Evolutionary conservation across 2,113 vertebrate species (phyloP), one percentile per base, ranked within the genome.

Genomic region (Hippocampus guttulatus): DNA sequence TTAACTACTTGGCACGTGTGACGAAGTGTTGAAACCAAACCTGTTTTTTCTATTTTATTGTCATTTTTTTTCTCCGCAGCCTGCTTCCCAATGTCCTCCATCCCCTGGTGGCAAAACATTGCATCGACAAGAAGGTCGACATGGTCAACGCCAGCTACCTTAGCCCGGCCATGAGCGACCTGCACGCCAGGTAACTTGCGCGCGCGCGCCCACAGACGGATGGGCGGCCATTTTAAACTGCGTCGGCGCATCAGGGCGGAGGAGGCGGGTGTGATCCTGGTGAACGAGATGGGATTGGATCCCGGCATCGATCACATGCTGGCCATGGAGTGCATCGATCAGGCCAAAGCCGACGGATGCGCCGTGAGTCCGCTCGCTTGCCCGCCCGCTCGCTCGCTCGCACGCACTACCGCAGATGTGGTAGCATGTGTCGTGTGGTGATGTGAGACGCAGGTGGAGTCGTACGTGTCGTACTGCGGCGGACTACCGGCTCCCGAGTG

Each of bases 281-380:
- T 98, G 76, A 95, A 94, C 0, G 97, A 99, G 92, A 87, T 98
- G 89, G 97, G 97, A 76, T 86, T 99, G 92, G 97, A 99, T 88
- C 97, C 97, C n/a, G 97, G 97, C 45, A 96, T 99, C 30, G 97
- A 99, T 78, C 97, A 99, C 85, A 98, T 99, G 96, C 70, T 99
- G 90, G 97, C 97, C 0, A 98, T 97, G 96, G 94, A 98, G 78
- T 96, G 95, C 27, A 96, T 98, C 73, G 93, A 98, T 78, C 94
- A 94, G 72, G 96, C 95, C 3, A 96, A 94, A 84, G 95, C 94
- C 77, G 93, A 95, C 41, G 95, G 96, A 81, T 96, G 95, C 86
- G 93, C 84, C 75, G 97, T 99, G 89, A 94, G 96, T 89, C 25
- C 43, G 12, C 21, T 7, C 49, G 23, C 18, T 7, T 16, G 5